phyloP scores from a whole-genome alignment of 2,797 vertebrate genomes.

The Chaenodraco wilsoni region DNA sequence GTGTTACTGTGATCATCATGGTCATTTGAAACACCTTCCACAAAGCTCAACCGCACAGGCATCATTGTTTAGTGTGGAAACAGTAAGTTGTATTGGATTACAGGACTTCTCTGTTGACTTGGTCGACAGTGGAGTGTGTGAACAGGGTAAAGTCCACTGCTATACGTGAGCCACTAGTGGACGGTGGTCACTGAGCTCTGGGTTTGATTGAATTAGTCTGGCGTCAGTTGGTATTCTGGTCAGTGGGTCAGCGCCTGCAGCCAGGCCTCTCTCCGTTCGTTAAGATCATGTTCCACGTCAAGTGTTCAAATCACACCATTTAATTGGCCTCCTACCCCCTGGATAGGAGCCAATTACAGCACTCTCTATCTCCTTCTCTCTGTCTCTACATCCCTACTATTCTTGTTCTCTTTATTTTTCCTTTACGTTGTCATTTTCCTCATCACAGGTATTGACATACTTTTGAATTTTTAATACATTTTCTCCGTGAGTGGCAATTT shows the following conservation, averaged over 20 bases:
- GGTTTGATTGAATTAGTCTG: constrained; percentile 54
- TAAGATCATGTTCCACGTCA: constrained; percentile 68
- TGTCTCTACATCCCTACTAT: constrained; percentile 3
- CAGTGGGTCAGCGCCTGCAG: constrained; percentile 68
- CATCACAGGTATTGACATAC: neutral
- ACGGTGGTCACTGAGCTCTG: constrained; percentile 23
- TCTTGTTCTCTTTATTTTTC: constrained; percentile 7
- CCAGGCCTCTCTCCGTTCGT: constrained; percentile 47
- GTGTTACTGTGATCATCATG: neutral
- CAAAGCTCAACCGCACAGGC: neutral
- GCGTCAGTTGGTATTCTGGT: constrained; percentile 63
- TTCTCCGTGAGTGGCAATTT: constrained; percentile 8
- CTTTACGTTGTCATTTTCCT: constrained; percentile 7
- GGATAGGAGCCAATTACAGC: constrained; percentile 62
- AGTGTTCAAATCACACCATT: constrained; percentile 67
- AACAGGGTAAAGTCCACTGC: constrained; percentile 11
- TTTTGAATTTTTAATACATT: constrained; percentile 25
- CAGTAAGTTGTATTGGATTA: neutral
- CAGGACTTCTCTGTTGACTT: constrained; percentile 12
- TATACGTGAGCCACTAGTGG: constrained; percentile 19
- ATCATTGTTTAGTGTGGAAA: neutral
- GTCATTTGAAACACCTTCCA: neutral
- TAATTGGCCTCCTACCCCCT: constrained; percentile 68
- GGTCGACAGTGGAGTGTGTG: constrained; percentile 6
- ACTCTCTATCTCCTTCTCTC: constrained; percentile 29